Conservation (phyloP, 2,797 vertebrate species). For the Smutsia gigantea region DNA sequence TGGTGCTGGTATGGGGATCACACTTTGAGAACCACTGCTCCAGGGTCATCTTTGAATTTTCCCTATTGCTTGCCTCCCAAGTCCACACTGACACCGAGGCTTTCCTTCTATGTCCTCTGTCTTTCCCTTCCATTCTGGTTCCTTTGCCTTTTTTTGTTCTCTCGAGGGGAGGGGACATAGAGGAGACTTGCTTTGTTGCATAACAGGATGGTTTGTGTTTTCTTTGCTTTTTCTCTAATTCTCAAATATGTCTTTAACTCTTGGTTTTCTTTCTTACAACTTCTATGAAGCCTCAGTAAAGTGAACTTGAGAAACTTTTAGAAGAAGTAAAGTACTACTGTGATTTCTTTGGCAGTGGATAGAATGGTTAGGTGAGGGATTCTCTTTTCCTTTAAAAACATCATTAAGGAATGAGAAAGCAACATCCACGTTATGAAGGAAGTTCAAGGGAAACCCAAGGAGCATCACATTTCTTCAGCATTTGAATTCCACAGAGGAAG, state of each 20-base stretch:
- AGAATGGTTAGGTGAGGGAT: neutral
- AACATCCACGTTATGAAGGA: neutral
- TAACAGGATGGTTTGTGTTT: neutral
- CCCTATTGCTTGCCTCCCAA: neutral
- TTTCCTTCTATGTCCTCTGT: neutral
- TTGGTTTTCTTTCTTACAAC: neutral
- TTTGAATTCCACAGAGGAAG: conserved; percentile 35
- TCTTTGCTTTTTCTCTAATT: conserved; percentile 24
- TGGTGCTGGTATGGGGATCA: neutral
- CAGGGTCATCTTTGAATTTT: neutral
- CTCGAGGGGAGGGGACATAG: neutral
- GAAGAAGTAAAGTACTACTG: neutral
- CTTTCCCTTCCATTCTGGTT: neutral
- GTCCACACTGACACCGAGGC: neutral
- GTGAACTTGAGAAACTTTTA: neutral
- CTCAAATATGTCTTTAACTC: conserved; percentile 12
- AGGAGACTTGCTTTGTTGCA: neutral
- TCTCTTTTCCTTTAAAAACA: conserved; percentile 44
- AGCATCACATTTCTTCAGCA: neutral
- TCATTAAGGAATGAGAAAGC: neutral
- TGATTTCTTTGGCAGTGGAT: conserved; percentile 36
- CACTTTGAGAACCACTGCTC: neutral
- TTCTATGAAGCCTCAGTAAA: conserved; percentile 1
- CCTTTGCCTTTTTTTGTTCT: neutral
- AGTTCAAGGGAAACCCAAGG: conserved; percentile 40